Base-by-base conservation (phyloP, 2,113 vertebrate species). In the Coreoperca whiteheadi region DNA sequence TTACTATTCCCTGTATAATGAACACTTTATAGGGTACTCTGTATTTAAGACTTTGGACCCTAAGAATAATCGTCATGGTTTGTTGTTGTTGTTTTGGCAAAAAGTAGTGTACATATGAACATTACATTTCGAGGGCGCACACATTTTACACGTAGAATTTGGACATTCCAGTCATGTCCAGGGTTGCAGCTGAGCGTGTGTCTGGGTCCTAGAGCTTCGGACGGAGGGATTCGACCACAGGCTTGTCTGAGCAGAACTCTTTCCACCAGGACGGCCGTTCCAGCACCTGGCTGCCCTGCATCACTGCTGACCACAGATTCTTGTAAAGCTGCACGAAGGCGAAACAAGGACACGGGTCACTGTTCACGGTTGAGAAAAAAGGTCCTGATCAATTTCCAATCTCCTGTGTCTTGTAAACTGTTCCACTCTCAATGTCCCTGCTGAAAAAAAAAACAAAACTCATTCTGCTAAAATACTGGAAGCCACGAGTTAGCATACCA, bases 251-350 rank as follows among this genome's bases (percentile, higher is more conserved):
- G 48, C 95, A 94, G 79, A 98, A 97, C 87, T 98, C 96, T 2
- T 91, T 86, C 98, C 98, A 99, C 97, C 98, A 99, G 0, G 96
- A 89, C 0, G 96, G 92, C 37, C 97, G 94, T 28, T 96, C 95
- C 85, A 99, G 91, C 51, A 92, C 94, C 10, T 92, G 74, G 48
- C 25, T 77, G 34, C 93, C 95, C 94, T 97, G 97, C 81, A 98
- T 93, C 72, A 99, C 64, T 0, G 96, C 72, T 1, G 90, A 76
- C 97, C 97, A 99, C 70, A 98, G 91, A 93, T 97, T 97, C 93
- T 96, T 96, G 81, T 97, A 97, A 32, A 99, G 90, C 97, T 99
- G 93, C 8, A 30, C 59, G 23, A 48, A 53, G 39, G 48, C 64
- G 30, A 79, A 54, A 51, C 41, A 74, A 37, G 2, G 41, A 11